Conservation (phyloP, 2,113 vertebrate species). For the Orycteropus afer region DNA sequence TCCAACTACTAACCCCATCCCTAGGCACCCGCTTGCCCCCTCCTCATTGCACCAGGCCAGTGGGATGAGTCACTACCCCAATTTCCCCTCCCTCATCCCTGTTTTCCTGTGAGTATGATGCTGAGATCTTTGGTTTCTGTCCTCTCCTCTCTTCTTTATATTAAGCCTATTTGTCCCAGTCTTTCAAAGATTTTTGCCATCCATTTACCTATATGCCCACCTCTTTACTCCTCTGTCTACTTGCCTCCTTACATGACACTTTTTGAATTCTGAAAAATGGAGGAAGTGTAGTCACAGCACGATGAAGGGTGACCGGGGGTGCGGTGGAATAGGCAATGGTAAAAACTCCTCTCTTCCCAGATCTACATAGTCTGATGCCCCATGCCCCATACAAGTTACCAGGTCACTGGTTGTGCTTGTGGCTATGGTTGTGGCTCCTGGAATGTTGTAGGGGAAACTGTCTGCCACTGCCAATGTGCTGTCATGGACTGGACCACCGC, state of each 20-base stretch:
- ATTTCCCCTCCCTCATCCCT: background rate
- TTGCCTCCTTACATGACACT: background rate
- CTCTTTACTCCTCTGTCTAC: background rate
- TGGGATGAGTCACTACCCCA: background rate
- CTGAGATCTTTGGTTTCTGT: background rate
- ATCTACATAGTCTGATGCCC: background rate
- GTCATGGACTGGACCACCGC: slow-evolving; percentile 32
- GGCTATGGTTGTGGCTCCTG: slow-evolving; percentile 45
- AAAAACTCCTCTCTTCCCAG: background rate
- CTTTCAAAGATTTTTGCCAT: background rate
- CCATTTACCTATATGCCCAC: background rate
- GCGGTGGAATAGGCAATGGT: background rate
- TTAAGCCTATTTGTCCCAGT: background rate
- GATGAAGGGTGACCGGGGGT: background rate
- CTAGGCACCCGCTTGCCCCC: background rate
- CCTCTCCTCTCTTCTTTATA: background rate
- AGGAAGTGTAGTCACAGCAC: background rate
- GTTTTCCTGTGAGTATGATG: background rate
- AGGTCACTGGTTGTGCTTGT: background rate
- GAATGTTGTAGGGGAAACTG: background rate
- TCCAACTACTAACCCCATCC: background rate
- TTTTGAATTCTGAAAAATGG: background rate
- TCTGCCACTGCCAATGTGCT: slow-evolving; percentile 32
- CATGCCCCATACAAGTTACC: background rate
- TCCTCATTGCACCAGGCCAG: background rate